Evolutionary conservation across 2,888 invertebrate genomes (phyloP).

Genomic region (Gnatocerus cornutus): DNA sequence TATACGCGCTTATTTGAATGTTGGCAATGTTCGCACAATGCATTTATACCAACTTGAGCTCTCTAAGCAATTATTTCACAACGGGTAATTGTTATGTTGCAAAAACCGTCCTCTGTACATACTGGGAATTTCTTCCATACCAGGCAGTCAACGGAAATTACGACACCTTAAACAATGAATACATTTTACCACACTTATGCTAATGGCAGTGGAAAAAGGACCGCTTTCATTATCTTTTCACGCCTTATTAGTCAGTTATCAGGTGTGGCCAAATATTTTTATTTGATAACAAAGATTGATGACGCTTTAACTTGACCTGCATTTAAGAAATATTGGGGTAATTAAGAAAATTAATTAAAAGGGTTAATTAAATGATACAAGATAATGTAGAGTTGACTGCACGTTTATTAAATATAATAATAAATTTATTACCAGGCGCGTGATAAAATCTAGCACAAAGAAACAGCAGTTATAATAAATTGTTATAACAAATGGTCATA

Average conservation of each 20-base stretch:
- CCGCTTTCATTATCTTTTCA: slow-evolving; percentile 6
- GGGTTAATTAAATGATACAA: no score
- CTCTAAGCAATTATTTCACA: slow-evolving; percentile 28
- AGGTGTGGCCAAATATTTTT: background rate
- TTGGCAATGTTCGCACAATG: slow-evolving; percentile 26
- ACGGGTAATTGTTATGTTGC: slow-evolving; percentile 33
- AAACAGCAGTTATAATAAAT: no score
- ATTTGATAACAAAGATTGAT: background rate
- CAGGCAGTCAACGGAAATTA: slow-evolving; percentile 24
- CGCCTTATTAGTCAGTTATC: slow-evolving; percentile 17
- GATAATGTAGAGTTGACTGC: no score
- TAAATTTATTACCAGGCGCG: no score
- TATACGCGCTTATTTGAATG: slow-evolving; percentile 42
- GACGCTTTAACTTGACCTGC: background rate
- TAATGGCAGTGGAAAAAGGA: slow-evolving; percentile 20
- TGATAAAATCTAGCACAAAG: no score
- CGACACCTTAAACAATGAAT: slow-evolving; percentile 16
- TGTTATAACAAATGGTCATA: no score
- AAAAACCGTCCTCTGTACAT: slow-evolving; percentile 16
- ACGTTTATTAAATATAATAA: no score
- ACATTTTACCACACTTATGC: slow-evolving; percentile 22
- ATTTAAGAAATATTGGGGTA: no score
- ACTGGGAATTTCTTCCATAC: slow-evolving; percentile 22
- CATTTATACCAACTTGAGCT: slow-evolving; percentile 26
- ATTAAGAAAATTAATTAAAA: no score